Percentiles rank a stretch among this genome's conserved stretches.
Evolutionary conservation across 2,113 vertebrate species (phyloP).

Genomic region (Mobula hypostoma): DNA sequence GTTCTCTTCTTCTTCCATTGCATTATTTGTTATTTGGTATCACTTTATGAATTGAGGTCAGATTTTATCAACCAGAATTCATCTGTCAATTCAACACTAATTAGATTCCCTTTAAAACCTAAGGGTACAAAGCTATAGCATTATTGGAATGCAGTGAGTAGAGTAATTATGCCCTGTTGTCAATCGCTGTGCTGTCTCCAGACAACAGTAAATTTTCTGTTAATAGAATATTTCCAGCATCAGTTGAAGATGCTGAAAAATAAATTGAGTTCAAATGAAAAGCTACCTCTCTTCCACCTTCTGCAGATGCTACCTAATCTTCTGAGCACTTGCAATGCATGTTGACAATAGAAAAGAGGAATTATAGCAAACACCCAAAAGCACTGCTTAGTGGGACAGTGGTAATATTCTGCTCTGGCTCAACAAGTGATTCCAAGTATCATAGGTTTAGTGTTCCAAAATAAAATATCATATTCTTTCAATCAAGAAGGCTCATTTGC

Average conservation of each 20-base stretch:
- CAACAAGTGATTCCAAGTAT: neutral
- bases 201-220: neutral
- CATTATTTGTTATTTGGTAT: neutral
- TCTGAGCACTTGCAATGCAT: too few species aligned
- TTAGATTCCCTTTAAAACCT: neutral
- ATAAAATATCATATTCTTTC: neutral
- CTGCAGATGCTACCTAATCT: too few species aligned
- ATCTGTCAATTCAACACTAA: neutral
- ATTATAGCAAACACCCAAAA: neutral
- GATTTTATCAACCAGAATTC: neutral
- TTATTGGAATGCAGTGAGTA: neutral
- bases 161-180: neutral
- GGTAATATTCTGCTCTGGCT: neutral
- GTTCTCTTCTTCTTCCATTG: neutral
- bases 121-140: neutral
- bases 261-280: neutral
- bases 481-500: neutral
- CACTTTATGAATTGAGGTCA: neutral
- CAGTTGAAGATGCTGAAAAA: neutral
- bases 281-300: too few species aligned
- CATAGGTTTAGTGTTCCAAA: neutral
- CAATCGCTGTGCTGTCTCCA: neutral
- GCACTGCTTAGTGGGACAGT: neutral
- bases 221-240: neutral
- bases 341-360: neutral